phyloP scores from a whole-genome alignment of 2,113 vertebrate genomes.

The Ciconia boyciana region DNA sequence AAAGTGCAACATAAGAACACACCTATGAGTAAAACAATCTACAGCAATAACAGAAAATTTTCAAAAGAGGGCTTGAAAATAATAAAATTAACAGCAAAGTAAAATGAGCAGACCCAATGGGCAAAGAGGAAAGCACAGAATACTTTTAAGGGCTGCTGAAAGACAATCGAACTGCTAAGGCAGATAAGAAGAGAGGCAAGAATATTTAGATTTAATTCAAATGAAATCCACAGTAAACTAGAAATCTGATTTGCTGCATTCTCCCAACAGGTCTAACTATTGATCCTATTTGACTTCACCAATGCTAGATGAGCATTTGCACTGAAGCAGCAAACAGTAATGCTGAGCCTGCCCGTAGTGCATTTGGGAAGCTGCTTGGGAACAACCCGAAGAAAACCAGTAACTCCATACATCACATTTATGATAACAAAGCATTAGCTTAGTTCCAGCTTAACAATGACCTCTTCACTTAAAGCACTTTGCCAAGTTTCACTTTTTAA shows the following conservation, averaged over 20 bases:
- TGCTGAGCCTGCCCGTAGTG: neutral
- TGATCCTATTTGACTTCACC: neutral
- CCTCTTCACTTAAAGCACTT: neutral
- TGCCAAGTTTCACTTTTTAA: neutral
- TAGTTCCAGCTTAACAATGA: neutral
- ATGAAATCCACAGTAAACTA: neutral
- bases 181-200: neutral
- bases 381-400: neutral
- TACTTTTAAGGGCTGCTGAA: neutral
- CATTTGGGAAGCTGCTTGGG: rapidly evolving
- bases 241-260: neutral
- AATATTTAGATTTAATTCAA: neutral
- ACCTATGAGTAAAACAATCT: neutral
- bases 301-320: neutral
- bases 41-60: neutral
- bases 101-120: neutral
- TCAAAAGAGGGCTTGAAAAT: neutral
- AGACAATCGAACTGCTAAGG: neutral
- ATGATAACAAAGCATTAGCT: neutral
- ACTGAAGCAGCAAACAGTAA: neutral
- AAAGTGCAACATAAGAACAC: neutral
- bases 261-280: neutral
- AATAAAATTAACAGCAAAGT: neutral
- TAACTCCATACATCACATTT: neutral
- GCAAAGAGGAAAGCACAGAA: neutral